Evolutionary conservation across 1,140 invertebrate species (phyloP).

Genomic region (Tetragonula clypearis): DNA sequence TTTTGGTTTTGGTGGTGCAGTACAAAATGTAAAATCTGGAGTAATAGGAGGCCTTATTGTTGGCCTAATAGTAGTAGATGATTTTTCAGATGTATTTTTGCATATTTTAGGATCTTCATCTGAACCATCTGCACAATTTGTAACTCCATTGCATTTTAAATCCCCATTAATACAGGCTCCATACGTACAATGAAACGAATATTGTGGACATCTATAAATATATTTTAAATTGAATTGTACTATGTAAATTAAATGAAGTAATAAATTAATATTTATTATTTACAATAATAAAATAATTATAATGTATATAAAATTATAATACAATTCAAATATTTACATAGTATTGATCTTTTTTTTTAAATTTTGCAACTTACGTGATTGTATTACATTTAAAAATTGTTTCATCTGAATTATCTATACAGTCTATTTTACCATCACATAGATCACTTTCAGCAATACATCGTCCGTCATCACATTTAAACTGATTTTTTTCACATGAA

Average conservation of each 20-base stretch:
- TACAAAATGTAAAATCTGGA: conserved; percentile 49
- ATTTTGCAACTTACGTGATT: conserved; percentile 56
- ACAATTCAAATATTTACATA: neutral
- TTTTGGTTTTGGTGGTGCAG: conserved; percentile 67
- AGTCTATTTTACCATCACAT: conserved; percentile 83
- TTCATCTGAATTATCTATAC: conserved; percentile 84
- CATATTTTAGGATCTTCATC: conserved; percentile 84
- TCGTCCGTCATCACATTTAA: conserved; percentile 73
- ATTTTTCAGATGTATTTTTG: neutral
- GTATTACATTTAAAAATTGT: conserved; percentile 79
- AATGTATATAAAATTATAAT: neutral
- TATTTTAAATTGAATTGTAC: neutral
- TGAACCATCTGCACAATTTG: conserved; percentile 86
- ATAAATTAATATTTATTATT: neutral
- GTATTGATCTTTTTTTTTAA: neutral
- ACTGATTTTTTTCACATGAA: conserved; percentile 61
- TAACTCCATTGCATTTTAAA: conserved; percentile 82
- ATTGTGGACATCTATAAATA: conserved; percentile 74
- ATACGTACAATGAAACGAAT: conserved; percentile 84
- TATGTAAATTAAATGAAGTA: neutral
- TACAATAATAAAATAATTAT: neutral
- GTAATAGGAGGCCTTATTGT: neutral
- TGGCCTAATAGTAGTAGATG: no score
- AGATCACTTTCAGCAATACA: conserved; percentile 68
- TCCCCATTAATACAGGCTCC: conserved; percentile 84